Conservation (phyloP, 92 coral and sea anemone genomes). For the Parazoanthus atlanticus region DNA sequence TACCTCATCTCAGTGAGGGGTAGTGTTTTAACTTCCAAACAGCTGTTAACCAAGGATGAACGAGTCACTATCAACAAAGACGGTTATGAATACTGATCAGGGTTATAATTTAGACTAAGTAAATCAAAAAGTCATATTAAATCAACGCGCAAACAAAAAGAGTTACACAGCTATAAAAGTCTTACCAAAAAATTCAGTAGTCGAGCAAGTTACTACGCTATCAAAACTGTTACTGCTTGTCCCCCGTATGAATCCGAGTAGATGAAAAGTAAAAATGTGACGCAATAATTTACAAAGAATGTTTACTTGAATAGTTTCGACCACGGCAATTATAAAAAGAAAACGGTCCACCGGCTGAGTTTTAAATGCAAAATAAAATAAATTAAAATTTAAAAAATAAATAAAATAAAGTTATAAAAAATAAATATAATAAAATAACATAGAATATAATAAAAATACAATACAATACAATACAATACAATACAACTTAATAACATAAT, state of each 20-base stretch:
- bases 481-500: no score
- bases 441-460: no score
- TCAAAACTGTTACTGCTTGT: background rate
- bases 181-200: no score
- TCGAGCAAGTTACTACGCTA: no score
- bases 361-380: no score
- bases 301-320: background rate
- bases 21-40: background rate
- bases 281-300: background rate
- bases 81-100: background rate
- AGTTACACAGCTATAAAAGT: background rate
- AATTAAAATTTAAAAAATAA: no score
- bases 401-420: no score
- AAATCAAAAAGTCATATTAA: no score
- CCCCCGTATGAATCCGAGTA: background rate
- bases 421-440: no score
- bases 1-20: background rate
- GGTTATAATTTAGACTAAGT: background rate
- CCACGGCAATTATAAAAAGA: background rate
- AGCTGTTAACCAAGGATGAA: background rate
- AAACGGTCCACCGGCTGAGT: no score
- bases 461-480: no score
- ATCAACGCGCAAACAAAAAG: background rate
- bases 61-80: background rate
- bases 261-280: background rate